Percentiles rank a stretch among this genome's conserved stretches.
Evolutionary conservation across 2,113 vertebrate genomes (phyloP).

Genomic region (Zosterops lateralis): DNA sequence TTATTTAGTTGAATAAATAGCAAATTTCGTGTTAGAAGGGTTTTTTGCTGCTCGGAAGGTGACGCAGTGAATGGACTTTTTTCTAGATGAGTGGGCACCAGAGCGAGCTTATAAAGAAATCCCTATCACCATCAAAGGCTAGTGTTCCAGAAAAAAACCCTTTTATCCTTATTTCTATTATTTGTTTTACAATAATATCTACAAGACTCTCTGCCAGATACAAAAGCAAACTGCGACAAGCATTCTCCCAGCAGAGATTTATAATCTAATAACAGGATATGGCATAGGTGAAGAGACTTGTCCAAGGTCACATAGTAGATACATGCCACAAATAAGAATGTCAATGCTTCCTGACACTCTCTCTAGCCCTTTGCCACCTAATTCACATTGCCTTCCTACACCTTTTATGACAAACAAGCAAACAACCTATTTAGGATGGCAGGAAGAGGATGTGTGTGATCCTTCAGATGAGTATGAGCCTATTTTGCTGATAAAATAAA

Average conservation of each 20-base stretch:
- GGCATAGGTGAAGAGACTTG: slow-evolving; percentile 52
- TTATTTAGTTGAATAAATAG: neutral
- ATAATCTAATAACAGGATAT: slow-evolving; percentile 59
- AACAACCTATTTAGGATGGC: neutral
- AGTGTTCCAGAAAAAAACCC: neutral
- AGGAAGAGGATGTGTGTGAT: neutral
- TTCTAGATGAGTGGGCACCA: neutral
- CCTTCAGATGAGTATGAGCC: neutral
- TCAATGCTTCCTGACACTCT: slow-evolving; percentile 48
- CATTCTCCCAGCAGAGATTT: slow-evolving; percentile 52
- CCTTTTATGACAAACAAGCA: slow-evolving; percentile 4
- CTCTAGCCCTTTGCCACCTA: slow-evolving; percentile 7
- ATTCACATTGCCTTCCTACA: neutral
- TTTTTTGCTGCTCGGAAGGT: neutral
- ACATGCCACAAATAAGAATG: slow-evolving; percentile 38
- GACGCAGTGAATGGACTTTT: neutral
- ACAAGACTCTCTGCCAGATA: neutral
- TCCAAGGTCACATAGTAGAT: slow-evolving; percentile 45
- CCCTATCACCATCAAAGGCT: neutral
- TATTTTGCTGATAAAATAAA: neutral
- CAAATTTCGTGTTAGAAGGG: neutral
- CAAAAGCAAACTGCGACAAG: neutral
- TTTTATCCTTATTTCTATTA: neutral
- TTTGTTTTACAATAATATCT: slow-evolving; percentile 17
- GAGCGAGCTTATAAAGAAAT: neutral